phyloP scores from a whole-genome alignment of 2,888 invertebrate species.

The Callyntrura guangdongensis region DNA sequence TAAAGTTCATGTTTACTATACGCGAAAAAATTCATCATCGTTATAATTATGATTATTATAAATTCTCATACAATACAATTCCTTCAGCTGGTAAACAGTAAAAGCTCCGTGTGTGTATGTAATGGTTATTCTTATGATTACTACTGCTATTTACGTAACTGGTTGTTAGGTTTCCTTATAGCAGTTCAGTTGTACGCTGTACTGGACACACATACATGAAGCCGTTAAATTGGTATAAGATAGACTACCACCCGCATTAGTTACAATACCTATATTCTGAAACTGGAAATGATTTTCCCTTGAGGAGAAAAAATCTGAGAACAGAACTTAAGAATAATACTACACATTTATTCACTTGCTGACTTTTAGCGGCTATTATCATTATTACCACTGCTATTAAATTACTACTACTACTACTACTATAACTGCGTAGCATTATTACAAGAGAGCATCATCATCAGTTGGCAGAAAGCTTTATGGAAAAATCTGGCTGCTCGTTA shows the following conservation, averaged over 20 bases:
- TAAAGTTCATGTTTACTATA: background rate
- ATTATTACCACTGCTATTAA: background rate
- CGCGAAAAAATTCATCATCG: background rate
- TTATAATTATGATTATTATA: background rate
- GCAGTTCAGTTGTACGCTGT: background rate
- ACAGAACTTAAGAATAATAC: background rate
- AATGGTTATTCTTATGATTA: background rate
- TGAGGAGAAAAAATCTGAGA: too few species aligned
- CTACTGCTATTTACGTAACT: background rate
- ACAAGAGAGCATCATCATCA: background rate
- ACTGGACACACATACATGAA: background rate
- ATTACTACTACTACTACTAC: background rate
- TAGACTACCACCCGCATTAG: background rate
- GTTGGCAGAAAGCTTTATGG: background rate
- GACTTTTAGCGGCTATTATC: background rate
- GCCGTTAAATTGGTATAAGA: slow-evolving; percentile 20
- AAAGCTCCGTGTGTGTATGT: background rate
- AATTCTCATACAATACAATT: background rate
- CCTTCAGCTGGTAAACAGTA: background rate
- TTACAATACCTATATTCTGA: background rate
- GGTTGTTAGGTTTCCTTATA: slow-evolving; percentile 13
- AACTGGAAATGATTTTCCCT: background rate
- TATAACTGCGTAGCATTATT: background rate
- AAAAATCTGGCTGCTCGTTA: background rate
- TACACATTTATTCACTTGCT: background rate